A percentile compares a stretch with the other conserved stretches of the same genome.
Conservation (phyloP, 1,140 invertebrate genomes). For the Drosophila erecta region DNA sequence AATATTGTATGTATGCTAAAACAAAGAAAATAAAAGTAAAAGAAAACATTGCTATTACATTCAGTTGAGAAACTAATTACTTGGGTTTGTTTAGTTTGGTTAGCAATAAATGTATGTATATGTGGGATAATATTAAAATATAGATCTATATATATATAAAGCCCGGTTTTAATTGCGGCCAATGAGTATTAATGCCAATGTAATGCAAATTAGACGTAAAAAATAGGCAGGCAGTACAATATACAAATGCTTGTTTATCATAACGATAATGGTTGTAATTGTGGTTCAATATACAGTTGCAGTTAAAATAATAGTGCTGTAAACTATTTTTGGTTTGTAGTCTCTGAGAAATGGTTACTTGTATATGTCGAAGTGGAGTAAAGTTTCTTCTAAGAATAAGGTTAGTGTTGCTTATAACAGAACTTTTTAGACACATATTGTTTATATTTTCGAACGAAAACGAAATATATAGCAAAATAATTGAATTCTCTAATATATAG, state of each 20-base stretch:
- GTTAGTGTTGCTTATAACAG: slow-evolving; percentile 7
- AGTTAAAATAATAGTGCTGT: slow-evolving; percentile 34
- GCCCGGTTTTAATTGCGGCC: slow-evolving; percentile 69
- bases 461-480: neutral
- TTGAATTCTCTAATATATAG: neutral
- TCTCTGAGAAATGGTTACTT: slow-evolving; percentile 2
- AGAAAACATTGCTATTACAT: slow-evolving; percentile 81
- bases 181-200: slow-evolving; percentile 68
- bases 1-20: slow-evolving; percentile 82
- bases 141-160: slow-evolving; percentile 49
- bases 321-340: slow-evolving; percentile 11
- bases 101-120: slow-evolving; percentile 55
- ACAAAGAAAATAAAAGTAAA: slow-evolving; percentile 82
- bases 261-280: slow-evolving; percentile 51
- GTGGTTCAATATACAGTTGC: slow-evolving; percentile 49
- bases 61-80: slow-evolving; percentile 62
- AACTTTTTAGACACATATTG: neutral
- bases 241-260: slow-evolving; percentile 50
- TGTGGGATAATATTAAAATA: slow-evolving; percentile 49
- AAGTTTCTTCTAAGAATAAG: slow-evolving; percentile 14
- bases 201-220: slow-evolving; percentile 67
- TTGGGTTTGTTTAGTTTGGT: slow-evolving; percentile 46
- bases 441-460: neutral
- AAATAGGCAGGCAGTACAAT: slow-evolving; percentile 66
- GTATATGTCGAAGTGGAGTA: slow-evolving; percentile 9